These are phyloP conservation scores for Prosopocoilus inquinatus DNA, from an alignment of 2,888 invertebrate genomes.

Conservation along the genomic window DNA sequence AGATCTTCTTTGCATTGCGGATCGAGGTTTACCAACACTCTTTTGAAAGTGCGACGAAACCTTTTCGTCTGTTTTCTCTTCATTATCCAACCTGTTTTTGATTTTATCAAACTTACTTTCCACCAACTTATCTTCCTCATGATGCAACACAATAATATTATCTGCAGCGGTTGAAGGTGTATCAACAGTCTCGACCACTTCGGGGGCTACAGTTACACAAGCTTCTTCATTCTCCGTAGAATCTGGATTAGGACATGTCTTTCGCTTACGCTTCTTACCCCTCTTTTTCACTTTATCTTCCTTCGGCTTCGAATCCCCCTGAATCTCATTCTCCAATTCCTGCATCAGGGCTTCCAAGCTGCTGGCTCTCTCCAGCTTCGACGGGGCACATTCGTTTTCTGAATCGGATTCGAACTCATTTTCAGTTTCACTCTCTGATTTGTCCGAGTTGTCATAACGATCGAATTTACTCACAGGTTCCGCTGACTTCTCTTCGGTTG, in stretches of 20 bases:
- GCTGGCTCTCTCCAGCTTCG: constrained; percentile 50
- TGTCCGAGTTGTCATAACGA: constrained; percentile 49
- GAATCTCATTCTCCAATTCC: constrained; percentile 55
- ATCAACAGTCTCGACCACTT: no score
- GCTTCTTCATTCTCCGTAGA: no score
- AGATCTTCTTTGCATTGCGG: no score
- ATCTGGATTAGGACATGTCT: not conserved
- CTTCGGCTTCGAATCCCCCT: constrained; percentile 32
- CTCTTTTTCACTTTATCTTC: constrained; percentile 18
- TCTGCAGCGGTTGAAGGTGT: no score
- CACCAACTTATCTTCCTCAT: not conserved
- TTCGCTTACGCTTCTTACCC: constrained; percentile 23
- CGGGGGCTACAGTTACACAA: no score
- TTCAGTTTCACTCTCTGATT: constrained; percentile 45
- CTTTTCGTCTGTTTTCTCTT: not conserved
- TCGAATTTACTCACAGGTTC: constrained; percentile 51
- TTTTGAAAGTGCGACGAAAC: not conserved
- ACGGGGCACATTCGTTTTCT: constrained; percentile 39
- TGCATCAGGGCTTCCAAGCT: constrained; percentile 56
- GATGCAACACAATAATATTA: not conserved
- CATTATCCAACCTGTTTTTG: not conserved
- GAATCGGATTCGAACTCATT: constrained; percentile 42
- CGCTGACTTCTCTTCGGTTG: constrained; percentile 23
- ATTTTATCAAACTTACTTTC: constrained; percentile 3
- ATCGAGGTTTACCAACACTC: no score